Conservation (phyloP, 30 jellyfish, hydroid and myxozoan species). For the Pseudorhiza aurosa region DNA sequence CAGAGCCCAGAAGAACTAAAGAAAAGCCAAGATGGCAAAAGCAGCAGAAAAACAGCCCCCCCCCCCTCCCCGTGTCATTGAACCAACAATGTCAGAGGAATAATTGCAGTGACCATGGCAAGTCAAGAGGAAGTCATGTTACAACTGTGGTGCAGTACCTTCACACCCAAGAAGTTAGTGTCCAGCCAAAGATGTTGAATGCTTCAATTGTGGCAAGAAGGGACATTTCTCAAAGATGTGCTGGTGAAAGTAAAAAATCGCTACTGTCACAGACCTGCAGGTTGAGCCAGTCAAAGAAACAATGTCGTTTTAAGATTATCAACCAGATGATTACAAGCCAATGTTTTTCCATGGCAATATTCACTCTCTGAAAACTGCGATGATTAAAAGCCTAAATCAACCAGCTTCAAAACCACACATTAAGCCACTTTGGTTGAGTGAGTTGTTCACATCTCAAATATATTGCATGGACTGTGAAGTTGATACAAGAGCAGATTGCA, state of each 20-base stretch:
- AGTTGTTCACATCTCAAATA: background rate
- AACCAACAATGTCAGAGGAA: background rate
- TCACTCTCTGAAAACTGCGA: background rate
- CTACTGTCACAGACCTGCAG: background rate
- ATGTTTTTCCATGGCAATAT: constrained; percentile 1
- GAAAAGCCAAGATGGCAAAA: constrained; percentile 2
- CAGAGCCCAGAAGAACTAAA: background rate
- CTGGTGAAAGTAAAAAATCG: background rate
- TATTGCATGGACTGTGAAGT: constrained; percentile 1
- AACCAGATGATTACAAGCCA: background rate
- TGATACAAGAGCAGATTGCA: constrained; percentile 5
- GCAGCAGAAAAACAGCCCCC: background rate
- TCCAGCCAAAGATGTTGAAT: background rate
- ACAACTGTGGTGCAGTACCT: constrained; percentile 8
- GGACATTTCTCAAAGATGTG: constrained; percentile 16
- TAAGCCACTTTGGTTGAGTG: background rate
- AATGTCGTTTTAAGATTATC: background rate
- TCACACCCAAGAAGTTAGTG: constrained; percentile 8
- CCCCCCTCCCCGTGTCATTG: background rate
- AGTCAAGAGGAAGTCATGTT: background rate
- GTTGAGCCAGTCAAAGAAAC: background rate
- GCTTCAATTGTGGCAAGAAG: constrained; percentile 19
- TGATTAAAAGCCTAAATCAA: constrained; percentile 2
- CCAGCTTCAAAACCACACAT: background rate
- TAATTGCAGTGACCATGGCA: background rate